Percentiles rank a stretch among this genome's conserved stretches.
These are phyloP conservation scores for Polyergus mexicanus DNA, from an alignment of 1,140 invertebrate genomes.

Conservation along the genomic window DNA sequence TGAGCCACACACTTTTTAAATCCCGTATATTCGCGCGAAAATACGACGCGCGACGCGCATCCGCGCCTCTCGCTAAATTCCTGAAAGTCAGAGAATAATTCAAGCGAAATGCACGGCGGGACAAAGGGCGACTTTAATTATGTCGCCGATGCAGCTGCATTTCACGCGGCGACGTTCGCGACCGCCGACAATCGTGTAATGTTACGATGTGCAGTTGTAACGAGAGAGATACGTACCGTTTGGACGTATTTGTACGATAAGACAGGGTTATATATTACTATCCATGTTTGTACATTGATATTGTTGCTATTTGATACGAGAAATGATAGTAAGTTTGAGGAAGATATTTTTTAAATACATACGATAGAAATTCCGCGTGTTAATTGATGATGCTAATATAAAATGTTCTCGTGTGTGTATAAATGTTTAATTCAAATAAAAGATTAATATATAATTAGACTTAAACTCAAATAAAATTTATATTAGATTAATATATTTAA, in stretches of 20 bases:
- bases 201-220: constrained; percentile 45
- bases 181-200: constrained; percentile 39
- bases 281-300: constrained; percentile 31
- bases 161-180: constrained; percentile 42
- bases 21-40: constrained; percentile 53
- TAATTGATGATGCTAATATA: not conserved
- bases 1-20: constrained; percentile 51
- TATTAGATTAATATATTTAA: no score
- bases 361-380: not conserved
- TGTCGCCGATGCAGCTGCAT: constrained; percentile 55
- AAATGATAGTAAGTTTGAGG: constrained; percentile 7
- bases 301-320: not conserved
- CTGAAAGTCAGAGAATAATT: constrained; percentile 56
- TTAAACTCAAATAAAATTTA: no score
- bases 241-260: constrained; percentile 2
- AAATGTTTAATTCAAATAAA: not conserved
- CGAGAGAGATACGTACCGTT: constrained; percentile 42
- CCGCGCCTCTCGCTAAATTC: constrained; percentile 46
- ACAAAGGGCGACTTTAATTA: constrained; percentile 60
- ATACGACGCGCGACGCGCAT: constrained; percentile 36
- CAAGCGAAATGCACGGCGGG: constrained; percentile 23
- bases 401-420: not conserved
- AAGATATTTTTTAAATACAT: not conserved
- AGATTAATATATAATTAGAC: not conserved
- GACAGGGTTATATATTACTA: constrained; percentile 22